Evolutionary conservation across 1,140 invertebrate species (phyloP).

Genomic region (Gonatopus flavifemur): DNA sequence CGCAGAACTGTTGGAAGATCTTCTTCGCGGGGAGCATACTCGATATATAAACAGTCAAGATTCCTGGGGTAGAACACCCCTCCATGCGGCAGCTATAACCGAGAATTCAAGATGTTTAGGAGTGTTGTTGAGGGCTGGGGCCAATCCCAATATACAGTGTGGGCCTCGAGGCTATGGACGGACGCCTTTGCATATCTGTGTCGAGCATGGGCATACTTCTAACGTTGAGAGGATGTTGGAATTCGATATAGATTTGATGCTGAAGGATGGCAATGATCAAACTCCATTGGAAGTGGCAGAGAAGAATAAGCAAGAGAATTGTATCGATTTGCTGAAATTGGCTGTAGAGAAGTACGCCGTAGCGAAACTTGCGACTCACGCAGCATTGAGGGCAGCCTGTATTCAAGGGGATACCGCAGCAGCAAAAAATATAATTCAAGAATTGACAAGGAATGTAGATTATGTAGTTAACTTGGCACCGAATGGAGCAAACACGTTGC

Average conservation of each 20-base stretch:
- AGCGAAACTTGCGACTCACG: conserved; percentile 69
- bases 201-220: conserved; percentile 75
- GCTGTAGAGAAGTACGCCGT: conserved; percentile 73
- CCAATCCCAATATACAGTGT: conserved; percentile 72
- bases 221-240: conserved; percentile 72
- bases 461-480: conserved; percentile 83
- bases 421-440: conserved; percentile 67
- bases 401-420: conserved; percentile 66
- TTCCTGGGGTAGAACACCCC: conserved; percentile 74
- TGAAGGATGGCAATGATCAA: conserved; percentile 68
- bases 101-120: conserved; percentile 79
- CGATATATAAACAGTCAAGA: conserved; percentile 75
- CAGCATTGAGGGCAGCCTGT: conserved; percentile 72
- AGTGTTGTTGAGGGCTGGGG: conserved; percentile 73
- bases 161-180: conserved; percentile 66
- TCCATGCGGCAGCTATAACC: conserved; percentile 87
- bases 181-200: conserved; percentile 79
- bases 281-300: conserved; percentile 77
- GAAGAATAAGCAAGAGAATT: conserved; percentile 68
- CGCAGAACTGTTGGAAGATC: conserved; percentile 80
- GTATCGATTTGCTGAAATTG: conserved; percentile 68
- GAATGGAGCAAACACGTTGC: conserved; percentile 79
- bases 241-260: conserved; percentile 67
- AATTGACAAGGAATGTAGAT: conserved; percentile 67
- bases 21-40: conserved; percentile 73